Evolutionary conservation across 2,113 vertebrate species (phyloP), one percentile per base, ranked within the genome.

Genomic region (Talpa occidentalis): DNA sequence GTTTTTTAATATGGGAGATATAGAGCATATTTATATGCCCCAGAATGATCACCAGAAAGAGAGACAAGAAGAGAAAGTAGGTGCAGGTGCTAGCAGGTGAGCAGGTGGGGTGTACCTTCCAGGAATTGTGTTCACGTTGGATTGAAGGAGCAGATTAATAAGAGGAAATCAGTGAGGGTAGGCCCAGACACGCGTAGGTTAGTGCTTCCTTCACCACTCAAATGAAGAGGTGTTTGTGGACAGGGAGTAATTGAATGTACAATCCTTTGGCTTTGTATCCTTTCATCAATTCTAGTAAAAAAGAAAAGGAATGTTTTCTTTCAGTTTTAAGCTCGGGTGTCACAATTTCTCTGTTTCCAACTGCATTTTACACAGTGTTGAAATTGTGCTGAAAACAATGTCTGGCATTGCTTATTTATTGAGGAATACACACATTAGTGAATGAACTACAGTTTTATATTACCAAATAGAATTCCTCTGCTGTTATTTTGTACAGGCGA

Each of bases 211-310:
- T 92, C 21, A 72, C 28, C 73, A 17, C 5, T 76, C 67, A 94
- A 95, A 95, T 47, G 70, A 93, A 90, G 32, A 62, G 40, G 26
- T 91, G 15, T 42, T 76, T 96, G 79, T 4, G 10, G 28, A 49
- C 59, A 30, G 62, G 32, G 30, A 74, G 1, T 72, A 5, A 64
- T 40, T 77, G 93, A 88, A 60, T 87, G 9, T 93, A 72, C 86
- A 76, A 85, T 70, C 16, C 52, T 3, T 76, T 16, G 28, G 1
- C 42, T 96, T 74, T n/a, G n/a, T n/a, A n/a, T n/a, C n/a, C n/a
- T n/a, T 17, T 88, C 32, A 84, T 79, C 42, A 49, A 56, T 76
- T 94, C 86, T 40, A 17, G 49, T 15, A 52, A 52, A 52, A 52
- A 52, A 3, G 84, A 59, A 90, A 92, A 83, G 44, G 30, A 62